Evolutionary conservation across 2,888 invertebrate species (phyloP).

Genomic region (Steinernema scapterisci): DNA sequence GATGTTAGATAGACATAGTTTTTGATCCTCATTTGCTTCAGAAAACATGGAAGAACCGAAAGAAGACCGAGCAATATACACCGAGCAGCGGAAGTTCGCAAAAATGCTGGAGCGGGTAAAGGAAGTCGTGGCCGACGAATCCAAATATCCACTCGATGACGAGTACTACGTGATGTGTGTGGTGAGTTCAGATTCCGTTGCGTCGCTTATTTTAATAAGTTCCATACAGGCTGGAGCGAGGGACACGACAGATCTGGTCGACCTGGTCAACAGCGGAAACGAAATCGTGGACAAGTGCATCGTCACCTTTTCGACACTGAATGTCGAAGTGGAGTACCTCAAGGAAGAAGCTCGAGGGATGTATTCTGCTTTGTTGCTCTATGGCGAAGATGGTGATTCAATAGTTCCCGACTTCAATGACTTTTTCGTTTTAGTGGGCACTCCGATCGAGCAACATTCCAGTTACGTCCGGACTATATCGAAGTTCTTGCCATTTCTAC

Average conservation of each 20-base stretch:
- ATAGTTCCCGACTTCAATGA: too few species aligned
- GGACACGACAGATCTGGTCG: conserved; percentile 6
- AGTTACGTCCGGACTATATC: conserved; percentile 51
- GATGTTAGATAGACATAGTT: too few species aligned
- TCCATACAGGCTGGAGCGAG: not conserved
- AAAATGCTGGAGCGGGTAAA: conserved; percentile 16
- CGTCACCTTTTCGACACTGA: conserved; percentile 79
- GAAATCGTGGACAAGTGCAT: conserved; percentile 77
- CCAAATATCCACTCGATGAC: not conserved
- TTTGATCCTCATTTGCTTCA: not conserved
- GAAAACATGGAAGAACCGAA: conserved; percentile 16
- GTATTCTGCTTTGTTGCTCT: conserved; percentile 75
- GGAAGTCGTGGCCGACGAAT: not conserved
- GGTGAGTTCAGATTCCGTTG: not conserved
- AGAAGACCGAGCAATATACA: conserved; percentile 17
- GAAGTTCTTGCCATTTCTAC: conserved; percentile 56
- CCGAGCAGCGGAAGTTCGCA: conserved; percentile 10
- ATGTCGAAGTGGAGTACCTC: conserved; percentile 78
- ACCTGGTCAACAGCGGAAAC: conserved; percentile 70
- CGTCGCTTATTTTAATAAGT: not conserved
- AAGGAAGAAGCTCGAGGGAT: conserved; percentile 75
- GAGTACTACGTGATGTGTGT: conserved; percentile 8
- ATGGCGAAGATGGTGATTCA: conserved; percentile 76
- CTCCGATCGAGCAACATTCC: conserved; percentile 33
- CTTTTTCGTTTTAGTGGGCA: not conserved